Base-by-base conservation (phyloP, 2,888 invertebrate genomes). In the Hypomecis atomaria region DNA sequence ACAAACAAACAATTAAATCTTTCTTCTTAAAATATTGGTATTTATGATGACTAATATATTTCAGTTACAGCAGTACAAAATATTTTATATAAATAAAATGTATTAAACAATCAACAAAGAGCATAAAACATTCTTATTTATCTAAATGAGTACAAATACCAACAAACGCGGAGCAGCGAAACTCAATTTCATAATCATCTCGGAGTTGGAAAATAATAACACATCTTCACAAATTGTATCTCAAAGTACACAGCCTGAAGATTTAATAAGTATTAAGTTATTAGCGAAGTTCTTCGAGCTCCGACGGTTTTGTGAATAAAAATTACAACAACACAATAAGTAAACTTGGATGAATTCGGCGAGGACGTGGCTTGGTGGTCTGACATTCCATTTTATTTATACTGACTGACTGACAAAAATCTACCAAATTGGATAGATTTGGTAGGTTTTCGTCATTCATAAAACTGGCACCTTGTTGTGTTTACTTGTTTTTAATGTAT, bases 261-360 rank as follows among this genome's bases (percentile, higher is more conserved):
- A 67, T 70, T 69, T 67, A 52, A 63, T 67, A 74, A 72, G 71
- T 64, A 62, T 67, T 47, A 47, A 56, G 56, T 56, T 56, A 56
- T 56, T 67, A 66, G 50, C 65, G 38, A 69, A 75, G 69, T 71
- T 73, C 34, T n/a, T 5, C 64, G 61, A 57, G 49, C 47, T 13
- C 64, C 11, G 37, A 60, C 38, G 4, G 34, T 40, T 40, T 33
- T n/a, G 33, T 47, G 13, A 63, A 43, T 56, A 57, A 65, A 60
- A 60, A 65, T 65, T 52, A 56, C 48, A 65, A 59, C 56, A 43
- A 65, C 59, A 63, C 54, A 40, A 62, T 52, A 58, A 49, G 48
- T 48, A 42, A 40, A 23, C 52, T 33, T n/a, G 40, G 52, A 52
- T 8, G 0, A 37, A 50, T 50, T 11, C 0, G 5, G 1, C 5